These are phyloP conservation scores for Lethrus apterus DNA, from an alignment of 1,140 invertebrate species.

Conservation along the genomic window DNA sequence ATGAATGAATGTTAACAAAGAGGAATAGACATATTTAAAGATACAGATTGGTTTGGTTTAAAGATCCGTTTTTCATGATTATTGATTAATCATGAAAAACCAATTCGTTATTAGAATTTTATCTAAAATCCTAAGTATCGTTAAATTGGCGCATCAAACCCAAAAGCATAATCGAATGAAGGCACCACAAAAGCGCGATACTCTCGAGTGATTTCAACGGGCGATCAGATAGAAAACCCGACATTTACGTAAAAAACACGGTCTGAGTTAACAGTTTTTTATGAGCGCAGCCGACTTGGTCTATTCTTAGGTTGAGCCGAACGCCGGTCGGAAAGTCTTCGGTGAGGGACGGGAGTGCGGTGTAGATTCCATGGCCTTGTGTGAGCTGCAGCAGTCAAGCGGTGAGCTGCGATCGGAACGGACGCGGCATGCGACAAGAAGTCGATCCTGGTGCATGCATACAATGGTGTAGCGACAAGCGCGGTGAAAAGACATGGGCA, in stretches of 20 bases:
- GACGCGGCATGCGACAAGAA: slow-evolving; percentile 34
- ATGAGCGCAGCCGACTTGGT: slow-evolving; percentile 25
- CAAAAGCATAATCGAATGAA: no score
- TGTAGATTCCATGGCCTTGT: slow-evolving; percentile 35
- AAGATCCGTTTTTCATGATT: no score
- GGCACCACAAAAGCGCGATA: slow-evolving; percentile 16
- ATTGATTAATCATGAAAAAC: no score
- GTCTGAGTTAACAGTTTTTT: slow-evolving; percentile 31
- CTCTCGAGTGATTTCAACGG: slow-evolving; percentile 28
- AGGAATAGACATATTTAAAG: no score
- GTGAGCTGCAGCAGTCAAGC: slow-evolving; percentile 31
- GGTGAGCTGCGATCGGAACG: slow-evolving; percentile 27
- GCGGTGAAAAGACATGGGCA: slow-evolving; percentile 28
- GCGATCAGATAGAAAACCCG: slow-evolving; percentile 35
- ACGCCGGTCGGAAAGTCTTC: no score
- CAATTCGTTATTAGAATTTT: no score
- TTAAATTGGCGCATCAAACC: no score
- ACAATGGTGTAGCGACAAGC: slow-evolving; percentile 31
- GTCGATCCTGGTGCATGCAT: slow-evolving; percentile 18
- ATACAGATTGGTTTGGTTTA: no score
- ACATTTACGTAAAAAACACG: slow-evolving; percentile 30
- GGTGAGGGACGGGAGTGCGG: not conserved
- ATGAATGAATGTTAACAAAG: no score
- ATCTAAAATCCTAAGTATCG: no score
- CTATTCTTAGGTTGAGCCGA: slow-evolving; percentile 25